These are phyloP conservation scores for Mus spretus DNA, from an alignment of 2,797 vertebrate genomes.

Conservation along the genomic window DNA sequence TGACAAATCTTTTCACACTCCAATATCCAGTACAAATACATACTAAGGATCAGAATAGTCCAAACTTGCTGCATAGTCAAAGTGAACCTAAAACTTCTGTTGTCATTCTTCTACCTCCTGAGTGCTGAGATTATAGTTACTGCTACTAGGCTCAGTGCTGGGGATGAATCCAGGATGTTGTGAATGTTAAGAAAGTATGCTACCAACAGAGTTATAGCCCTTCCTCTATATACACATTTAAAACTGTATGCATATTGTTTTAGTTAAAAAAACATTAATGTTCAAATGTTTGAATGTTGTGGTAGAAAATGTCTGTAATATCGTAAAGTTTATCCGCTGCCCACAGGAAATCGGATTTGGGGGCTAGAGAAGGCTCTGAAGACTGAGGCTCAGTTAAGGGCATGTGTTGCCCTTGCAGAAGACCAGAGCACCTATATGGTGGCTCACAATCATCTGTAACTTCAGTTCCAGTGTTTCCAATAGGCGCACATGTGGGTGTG, in stretches of 20 bases:
- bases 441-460: neutral
- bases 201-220: neutral
- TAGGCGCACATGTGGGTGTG: neutral
- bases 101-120: neutral
- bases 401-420: neutral
- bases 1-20: slow-evolving; percentile 41
- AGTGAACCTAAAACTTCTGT: neutral
- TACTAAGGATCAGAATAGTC: slow-evolving; percentile 28
- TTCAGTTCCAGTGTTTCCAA: neutral
- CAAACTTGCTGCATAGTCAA: neutral
- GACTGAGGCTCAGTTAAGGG: neutral
- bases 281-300: neutral
- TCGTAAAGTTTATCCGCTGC: neutral
- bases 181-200: neutral
- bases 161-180: neutral
- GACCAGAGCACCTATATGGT: neutral
- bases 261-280: slow-evolving; percentile 27
- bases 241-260: slow-evolving; percentile 6
- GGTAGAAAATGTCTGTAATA: neutral
- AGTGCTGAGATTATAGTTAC: neutral
- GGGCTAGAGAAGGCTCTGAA: neutral
- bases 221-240: neutral
- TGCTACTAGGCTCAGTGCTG: neutral
- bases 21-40: slow-evolving; percentile 34
- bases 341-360: neutral